Conservation (phyloP, 1,140 invertebrate genomes). For the Thereuonema tuberculata region DNA sequence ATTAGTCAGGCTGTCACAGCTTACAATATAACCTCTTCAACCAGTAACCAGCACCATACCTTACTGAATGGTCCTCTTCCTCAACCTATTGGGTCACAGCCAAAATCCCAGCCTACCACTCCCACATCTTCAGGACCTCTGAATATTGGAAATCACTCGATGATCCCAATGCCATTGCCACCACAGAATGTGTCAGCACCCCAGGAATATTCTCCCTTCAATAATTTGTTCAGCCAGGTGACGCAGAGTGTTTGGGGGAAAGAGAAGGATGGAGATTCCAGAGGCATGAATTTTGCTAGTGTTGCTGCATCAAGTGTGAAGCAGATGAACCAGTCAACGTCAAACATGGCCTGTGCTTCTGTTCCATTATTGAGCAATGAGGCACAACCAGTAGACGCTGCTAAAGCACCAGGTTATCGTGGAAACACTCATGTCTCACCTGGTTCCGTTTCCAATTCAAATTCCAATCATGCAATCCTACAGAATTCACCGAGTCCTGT, state of each 20-base stretch:
- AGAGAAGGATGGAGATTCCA: conserved; percentile 46
- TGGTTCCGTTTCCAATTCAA: conserved; percentile 26
- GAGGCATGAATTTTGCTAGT: conserved; percentile 55
- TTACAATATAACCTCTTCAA: neutral
- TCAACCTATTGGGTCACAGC: conserved; percentile 24
- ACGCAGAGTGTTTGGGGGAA: conserved; percentile 48
- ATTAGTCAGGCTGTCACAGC: conserved; percentile 3
- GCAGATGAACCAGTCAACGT: conserved; percentile 23
- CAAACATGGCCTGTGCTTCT: conserved; percentile 24
- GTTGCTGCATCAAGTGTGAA: conserved; percentile 46
- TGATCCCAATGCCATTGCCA: conserved; percentile 31
- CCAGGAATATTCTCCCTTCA: conserved; percentile 63
- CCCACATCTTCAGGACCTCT: conserved; percentile 12
- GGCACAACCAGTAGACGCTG: conserved; percentile 47
- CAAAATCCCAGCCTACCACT: conserved; percentile 23
- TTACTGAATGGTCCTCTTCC: conserved; percentile 23
- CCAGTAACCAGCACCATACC: conserved; percentile 1
- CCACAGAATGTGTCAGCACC: conserved; percentile 33
- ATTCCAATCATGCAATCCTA: no score
- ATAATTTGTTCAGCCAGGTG: conserved; percentile 49
- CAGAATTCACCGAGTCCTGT: no score
- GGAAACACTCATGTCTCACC: conserved; percentile 48
- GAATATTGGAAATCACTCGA: neutral
- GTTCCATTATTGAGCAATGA: conserved; percentile 37
- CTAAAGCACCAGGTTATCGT: conserved; percentile 67